A percentile compares a stretch with the other conserved stretches of the same genome.
Conservation (phyloP, 2,888 invertebrate genomes). For the Troides aeacus region DNA sequence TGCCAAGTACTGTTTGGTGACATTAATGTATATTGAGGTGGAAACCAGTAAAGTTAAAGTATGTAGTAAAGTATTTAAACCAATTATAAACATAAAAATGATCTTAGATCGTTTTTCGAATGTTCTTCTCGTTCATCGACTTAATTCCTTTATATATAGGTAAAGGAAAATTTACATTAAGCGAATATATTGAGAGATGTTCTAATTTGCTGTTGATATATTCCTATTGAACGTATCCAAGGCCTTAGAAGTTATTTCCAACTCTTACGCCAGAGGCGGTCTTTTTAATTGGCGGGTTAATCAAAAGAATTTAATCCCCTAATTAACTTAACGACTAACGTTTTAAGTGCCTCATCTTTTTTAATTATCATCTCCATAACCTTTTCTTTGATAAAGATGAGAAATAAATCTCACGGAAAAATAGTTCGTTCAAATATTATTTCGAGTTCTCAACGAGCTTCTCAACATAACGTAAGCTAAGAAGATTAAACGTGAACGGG, state of each 20-base stretch:
- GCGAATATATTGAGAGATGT: background rate
- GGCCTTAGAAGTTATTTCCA: too few relatives aligned
- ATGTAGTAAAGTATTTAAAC: too few relatives aligned
- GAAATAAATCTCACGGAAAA: background rate
- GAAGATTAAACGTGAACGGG: slow-evolving; percentile 5
- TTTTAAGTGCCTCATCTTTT: background rate
- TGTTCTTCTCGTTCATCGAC: too few relatives aligned
- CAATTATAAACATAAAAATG: too few relatives aligned
- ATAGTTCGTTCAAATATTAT: too few relatives aligned
- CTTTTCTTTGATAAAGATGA: background rate
- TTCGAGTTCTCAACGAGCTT: background rate
- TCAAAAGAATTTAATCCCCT: background rate
- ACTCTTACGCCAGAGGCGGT: too few relatives aligned
- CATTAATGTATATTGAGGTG: too few relatives aligned
- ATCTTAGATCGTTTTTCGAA: too few relatives aligned
- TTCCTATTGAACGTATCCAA: background rate
- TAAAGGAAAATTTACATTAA: too few relatives aligned
- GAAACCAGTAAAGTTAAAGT: too few relatives aligned
- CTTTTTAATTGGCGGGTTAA: background rate
- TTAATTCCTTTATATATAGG: too few relatives aligned
- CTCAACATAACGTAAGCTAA: background rate
- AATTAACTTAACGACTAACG: background rate
- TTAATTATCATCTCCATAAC: background rate
- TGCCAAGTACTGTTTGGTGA: too few relatives aligned
- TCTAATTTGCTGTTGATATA: background rate